Percentiles rank a stretch among this genome's conserved stretches.
Evolutionary conservation across 2,113 vertebrate genomes (phyloP).

Genomic region (Phalacrocorax aristotelis): DNA sequence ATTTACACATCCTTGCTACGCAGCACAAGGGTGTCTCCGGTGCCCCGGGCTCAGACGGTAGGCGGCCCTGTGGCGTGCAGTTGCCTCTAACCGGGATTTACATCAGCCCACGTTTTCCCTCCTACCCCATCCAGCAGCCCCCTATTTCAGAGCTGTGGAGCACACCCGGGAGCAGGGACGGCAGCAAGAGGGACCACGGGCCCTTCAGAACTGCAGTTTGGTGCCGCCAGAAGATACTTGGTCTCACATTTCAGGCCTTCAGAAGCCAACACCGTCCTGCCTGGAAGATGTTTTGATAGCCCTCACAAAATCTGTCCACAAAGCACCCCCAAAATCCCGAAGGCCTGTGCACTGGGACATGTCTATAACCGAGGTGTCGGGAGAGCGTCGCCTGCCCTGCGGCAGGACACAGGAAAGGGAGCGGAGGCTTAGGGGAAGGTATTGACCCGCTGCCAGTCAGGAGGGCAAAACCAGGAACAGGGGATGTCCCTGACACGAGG

Average conservation of each 20-base stretch:
- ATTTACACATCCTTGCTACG: neutral
- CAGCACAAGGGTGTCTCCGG: neutral
- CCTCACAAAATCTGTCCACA: neutral
- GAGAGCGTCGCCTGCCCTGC: neutral
- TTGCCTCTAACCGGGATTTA: neutral
- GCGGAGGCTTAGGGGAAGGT: rapidly evolving
- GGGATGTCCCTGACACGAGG: neutral
- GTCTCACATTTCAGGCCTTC: neutral
- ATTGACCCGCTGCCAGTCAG: rapidly evolving
- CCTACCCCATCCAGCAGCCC: neutral
- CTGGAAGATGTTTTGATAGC: neutral
- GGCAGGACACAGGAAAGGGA: neutral
- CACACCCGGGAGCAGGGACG: rapidly evolving
- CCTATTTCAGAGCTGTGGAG: neutral
- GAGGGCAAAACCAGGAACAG: neutral
- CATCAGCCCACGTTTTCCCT: neutral
- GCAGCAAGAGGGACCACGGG: neutral
- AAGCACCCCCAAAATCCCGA: neutral
- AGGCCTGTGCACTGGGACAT: rapidly evolving
- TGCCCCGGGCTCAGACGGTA: neutral
- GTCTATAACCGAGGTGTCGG: no score
- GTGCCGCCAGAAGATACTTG: neutral
- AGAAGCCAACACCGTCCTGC: neutral
- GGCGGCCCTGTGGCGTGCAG: neutral
- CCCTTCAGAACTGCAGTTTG: rapidly evolving